These are phyloP conservation scores for Trichopoda pennipes DNA, from an alignment of 2,888 invertebrate species.

Conservation along the genomic window DNA sequence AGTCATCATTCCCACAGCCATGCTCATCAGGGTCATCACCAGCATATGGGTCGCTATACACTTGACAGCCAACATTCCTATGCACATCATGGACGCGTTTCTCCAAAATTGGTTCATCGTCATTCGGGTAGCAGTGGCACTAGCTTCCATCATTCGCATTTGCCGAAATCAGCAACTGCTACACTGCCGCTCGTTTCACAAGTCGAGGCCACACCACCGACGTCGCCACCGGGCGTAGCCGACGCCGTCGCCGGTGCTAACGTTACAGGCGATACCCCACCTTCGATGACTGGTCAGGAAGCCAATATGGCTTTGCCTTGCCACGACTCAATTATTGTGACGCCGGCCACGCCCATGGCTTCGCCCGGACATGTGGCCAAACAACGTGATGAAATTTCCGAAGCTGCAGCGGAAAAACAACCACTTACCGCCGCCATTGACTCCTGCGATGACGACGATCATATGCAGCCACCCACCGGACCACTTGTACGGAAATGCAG, in stretches of 20 bases:
- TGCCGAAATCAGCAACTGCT: slow-evolving; percentile 81
- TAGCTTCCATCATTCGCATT: slow-evolving; percentile 76
- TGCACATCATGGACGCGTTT: slow-evolving; percentile 75
- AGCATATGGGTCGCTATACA: slow-evolving; percentile 61
- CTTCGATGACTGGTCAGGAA: slow-evolving; percentile 71
- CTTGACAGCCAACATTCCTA: slow-evolving; percentile 52
- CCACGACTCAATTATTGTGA: slow-evolving; percentile 80
- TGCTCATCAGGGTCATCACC: slow-evolving; percentile 67
- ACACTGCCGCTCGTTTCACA: slow-evolving; percentile 80
- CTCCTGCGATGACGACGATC: slow-evolving; percentile 72
- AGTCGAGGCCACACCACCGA: slow-evolving; percentile 78
- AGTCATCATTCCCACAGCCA: slow-evolving; percentile 71
- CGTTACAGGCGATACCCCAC: slow-evolving; percentile 69
- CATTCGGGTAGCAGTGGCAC: slow-evolving; percentile 78
- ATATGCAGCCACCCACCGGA: slow-evolving; percentile 75
- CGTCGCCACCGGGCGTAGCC: slow-evolving; percentile 76
- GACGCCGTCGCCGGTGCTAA: slow-evolving; percentile 72
- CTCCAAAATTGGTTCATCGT: slow-evolving; percentile 78
- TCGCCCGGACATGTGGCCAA: slow-evolving; percentile 80
- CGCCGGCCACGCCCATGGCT: slow-evolving; percentile 81
- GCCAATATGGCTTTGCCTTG: slow-evolving; percentile 72
- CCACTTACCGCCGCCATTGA: slow-evolving; percentile 71
- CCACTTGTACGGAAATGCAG: slow-evolving; percentile 81
- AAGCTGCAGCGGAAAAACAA: slow-evolving; percentile 73
- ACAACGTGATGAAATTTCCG: slow-evolving; percentile 71